Evolutionary conservation across 2,888 invertebrate genomes (phyloP).

Genomic region (Trachelus stipa): DNA sequence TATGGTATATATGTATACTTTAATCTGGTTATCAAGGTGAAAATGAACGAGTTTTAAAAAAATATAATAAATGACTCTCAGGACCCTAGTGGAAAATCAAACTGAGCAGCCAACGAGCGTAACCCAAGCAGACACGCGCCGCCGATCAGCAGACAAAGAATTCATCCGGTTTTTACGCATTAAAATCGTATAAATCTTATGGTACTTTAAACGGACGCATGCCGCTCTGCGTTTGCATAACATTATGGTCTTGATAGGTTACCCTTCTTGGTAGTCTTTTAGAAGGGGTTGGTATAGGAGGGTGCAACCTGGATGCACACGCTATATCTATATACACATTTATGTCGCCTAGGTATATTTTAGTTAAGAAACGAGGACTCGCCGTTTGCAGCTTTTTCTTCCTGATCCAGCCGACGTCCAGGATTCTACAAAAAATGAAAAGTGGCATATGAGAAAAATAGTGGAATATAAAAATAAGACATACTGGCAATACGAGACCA

Average conservation of each 20-base stretch:
- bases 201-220: conserved; percentile 15
- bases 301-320: conserved; percentile 14
- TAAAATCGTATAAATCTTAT: conserved; percentile 35
- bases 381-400: no score
- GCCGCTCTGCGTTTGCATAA: conserved; percentile 20
- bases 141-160: conserved; percentile 27
- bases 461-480: no score
- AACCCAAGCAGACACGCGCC: conserved; percentile 27
- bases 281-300: background rate
- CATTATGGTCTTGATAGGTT: conserved; percentile 18
- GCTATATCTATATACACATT: background rate
- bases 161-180: conserved; percentile 30
- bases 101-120: conserved; percentile 21
- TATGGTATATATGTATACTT: no score
- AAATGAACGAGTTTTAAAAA: background rate
- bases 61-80: background rate
- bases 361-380: no score
- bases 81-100: conserved; percentile 9
- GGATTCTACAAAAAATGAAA: no score
- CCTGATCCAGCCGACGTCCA: no score
- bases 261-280: conserved; percentile 6
- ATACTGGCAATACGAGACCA: no score
- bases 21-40: background rate
- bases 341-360: no score
- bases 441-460: no score